Evolutionary conservation across 2,888 invertebrate species (phyloP).

Genomic region (Prenolepis imparis): DNA sequence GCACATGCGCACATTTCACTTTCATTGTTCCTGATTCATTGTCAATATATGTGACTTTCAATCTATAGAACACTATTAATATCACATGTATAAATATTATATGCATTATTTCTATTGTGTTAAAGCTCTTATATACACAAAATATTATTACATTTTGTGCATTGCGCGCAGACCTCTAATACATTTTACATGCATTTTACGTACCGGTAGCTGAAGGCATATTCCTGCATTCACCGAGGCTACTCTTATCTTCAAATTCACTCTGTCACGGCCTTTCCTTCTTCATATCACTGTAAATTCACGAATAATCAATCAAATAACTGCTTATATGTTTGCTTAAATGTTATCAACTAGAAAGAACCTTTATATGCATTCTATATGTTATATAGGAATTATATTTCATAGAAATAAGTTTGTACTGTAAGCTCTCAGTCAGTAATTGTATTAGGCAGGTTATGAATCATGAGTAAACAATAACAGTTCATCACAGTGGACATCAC

Average conservation of each 20-base stretch:
- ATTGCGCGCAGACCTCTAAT: not conserved
- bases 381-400: not conserved
- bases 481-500: conserved; percentile 25
- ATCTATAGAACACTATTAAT: conserved; percentile 28
- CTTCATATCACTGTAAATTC: conserved; percentile 80
- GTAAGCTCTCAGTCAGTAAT: not conserved
- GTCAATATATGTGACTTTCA: conserved; percentile 44
- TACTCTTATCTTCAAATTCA: conserved; percentile 70
- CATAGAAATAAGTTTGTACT: conserved; percentile 1
- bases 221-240: conserved; percentile 72
- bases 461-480: conserved; percentile 61
- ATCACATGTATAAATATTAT: not conserved
- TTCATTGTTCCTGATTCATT: conserved; percentile 51
- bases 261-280: conserved; percentile 73
- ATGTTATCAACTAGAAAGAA: conserved; percentile 18
- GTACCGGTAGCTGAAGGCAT: conserved; percentile 84
- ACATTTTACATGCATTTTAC: conserved; percentile 46
- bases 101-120: not conserved
- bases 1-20: conserved; percentile 44
- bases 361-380: not conserved
- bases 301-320: conserved; percentile 30
- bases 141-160: not conserved
- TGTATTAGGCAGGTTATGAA: conserved; percentile 65
- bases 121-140: not conserved
- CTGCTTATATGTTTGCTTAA: not conserved